phyloP scores from a whole-genome alignment of 2,113 vertebrate genomes.

The Fulica atra region DNA sequence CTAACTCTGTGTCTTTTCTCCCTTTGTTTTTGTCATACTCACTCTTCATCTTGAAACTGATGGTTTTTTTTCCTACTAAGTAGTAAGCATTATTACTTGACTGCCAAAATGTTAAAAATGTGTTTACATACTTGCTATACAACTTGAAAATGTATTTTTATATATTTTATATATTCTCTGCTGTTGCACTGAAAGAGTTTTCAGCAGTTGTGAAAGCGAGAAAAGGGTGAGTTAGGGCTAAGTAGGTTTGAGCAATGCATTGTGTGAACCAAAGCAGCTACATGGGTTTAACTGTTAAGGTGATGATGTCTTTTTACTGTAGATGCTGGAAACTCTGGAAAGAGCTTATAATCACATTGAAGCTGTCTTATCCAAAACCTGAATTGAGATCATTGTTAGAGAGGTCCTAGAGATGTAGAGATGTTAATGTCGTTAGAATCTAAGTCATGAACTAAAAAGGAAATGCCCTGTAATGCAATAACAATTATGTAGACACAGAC shows the following conservation, averaged over 20 bases:
- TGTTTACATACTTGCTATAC: background rate
- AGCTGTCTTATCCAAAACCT: background rate
- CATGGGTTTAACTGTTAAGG: background rate
- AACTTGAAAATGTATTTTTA: background rate
- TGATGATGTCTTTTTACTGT: background rate
- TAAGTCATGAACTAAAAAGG: background rate
- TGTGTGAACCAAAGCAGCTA: background rate
- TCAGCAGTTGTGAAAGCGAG: background rate
- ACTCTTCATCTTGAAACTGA: background rate
- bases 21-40: background rate
- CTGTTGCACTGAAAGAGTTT: background rate
- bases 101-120: background rate
- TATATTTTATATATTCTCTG: background rate
- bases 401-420: background rate
- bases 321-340: background rate
- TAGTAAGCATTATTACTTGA: background rate
- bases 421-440: background rate
- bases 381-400: background rate
- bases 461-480: background rate
- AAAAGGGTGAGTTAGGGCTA: background rate
- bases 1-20: background rate
- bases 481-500: background rate
- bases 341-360: background rate
- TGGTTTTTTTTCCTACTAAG: background rate
- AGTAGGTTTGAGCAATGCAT: background rate